phyloP scores from a whole-genome alignment of 2,113 vertebrate species.

The Neolamprologus sp. region DNA sequence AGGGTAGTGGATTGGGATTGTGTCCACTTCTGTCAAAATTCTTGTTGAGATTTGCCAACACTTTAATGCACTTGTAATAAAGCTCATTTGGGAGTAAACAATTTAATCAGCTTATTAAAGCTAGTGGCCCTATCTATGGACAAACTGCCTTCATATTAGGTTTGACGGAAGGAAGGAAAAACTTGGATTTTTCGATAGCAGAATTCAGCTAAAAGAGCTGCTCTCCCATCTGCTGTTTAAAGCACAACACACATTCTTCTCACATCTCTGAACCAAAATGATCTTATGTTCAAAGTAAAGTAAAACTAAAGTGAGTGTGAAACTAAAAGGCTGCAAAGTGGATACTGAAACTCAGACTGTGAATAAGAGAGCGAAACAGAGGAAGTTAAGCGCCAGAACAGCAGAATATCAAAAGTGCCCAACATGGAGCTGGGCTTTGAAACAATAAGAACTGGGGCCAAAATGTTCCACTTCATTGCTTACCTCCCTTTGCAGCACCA shows the following conservation, averaged over 20 bases:
- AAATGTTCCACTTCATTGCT: constrained; percentile 3
- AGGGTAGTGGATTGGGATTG: background rate
- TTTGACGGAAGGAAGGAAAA: background rate
- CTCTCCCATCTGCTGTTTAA: background rate
- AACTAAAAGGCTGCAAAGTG: background rate
- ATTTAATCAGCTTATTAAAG: constrained; percentile 22
- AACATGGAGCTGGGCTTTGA: background rate
- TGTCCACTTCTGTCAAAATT: background rate
- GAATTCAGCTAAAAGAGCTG: background rate
- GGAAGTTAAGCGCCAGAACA: background rate
- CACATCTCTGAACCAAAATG: background rate
- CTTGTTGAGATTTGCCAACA: background rate
- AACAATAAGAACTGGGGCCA: background rate
- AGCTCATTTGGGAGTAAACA: constrained; percentile 6
- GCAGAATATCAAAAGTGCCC: background rate
- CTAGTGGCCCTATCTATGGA: background rate
- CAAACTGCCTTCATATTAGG: background rate
- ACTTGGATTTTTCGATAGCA: background rate
- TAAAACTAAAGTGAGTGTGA: background rate
- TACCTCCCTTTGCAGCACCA: constrained; percentile 95
- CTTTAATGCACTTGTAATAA: background rate
- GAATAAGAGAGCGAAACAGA: background rate
- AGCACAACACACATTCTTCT: background rate
- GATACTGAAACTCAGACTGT: background rate
- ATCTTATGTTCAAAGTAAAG: background rate